These are phyloP conservation scores for Tillus elongatus DNA, from an alignment of 2,888 invertebrate species.

Conservation along the genomic window DNA sequence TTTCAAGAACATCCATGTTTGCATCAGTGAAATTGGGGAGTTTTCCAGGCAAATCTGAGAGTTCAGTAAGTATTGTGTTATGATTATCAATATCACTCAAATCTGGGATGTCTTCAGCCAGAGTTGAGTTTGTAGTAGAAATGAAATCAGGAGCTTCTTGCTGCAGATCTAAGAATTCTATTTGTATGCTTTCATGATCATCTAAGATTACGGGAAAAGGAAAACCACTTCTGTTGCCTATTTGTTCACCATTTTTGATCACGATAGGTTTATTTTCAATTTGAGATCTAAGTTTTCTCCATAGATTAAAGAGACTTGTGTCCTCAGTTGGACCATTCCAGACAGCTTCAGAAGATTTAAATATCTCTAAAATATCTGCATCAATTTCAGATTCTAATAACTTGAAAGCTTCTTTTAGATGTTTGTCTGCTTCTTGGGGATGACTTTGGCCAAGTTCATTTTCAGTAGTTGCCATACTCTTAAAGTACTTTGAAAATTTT, in stretches of 20 bases:
- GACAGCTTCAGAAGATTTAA: neutral
- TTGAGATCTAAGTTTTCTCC: slow-evolving; percentile 1
- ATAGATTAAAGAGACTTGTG: neutral
- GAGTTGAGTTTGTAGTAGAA: no score
- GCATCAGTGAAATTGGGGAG: no score
- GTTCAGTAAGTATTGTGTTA: no score
- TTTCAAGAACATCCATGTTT: no score
- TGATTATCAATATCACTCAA: no score
- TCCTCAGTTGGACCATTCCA: slow-evolving; percentile 10
- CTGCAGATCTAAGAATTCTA: no score
- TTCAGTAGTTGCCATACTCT: slow-evolving; percentile 1
- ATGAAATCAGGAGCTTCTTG: no score
- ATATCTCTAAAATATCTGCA: neutral
- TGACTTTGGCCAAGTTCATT: neutral
- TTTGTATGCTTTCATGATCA: no score
- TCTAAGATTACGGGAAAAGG: no score
- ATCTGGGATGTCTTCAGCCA: no score
- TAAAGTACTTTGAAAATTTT: slow-evolving; percentile 6
- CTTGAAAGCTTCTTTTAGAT: neutral
- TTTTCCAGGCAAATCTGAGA: no score
- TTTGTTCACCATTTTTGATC: neutral
- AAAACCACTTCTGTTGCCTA: neutral
- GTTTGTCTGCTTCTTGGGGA: neutral
- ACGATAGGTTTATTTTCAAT: neutral
- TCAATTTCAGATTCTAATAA: slow-evolving; percentile 2